Evolutionary conservation across 2,797 vertebrate species (phyloP), one percentile per base, ranked within the genome.

Genomic region (Cuniculus paca): DNA sequence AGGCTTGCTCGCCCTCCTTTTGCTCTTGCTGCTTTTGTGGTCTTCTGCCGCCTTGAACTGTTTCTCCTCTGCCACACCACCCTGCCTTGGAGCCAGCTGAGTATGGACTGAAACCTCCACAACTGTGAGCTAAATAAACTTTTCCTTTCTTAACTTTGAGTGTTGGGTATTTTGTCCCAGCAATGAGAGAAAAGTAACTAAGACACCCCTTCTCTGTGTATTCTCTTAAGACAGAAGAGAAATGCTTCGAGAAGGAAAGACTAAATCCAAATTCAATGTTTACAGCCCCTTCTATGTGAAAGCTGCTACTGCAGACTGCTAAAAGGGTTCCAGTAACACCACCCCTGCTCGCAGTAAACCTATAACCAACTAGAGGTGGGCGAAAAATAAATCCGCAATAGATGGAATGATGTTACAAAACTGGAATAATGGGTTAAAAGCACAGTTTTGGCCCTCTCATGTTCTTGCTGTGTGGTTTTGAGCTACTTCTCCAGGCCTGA

Each of bases 171-270:
- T 68, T 36, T 68, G 63, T 36, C 63, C 63, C 63, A 68, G n/a
- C 34, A 68, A 36, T 6, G 26, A 68, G 34, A n/a, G 34, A 36
- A 68, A 65, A 36, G 34, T 36, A 68, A 9, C n/a, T 6, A n/a
- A 65, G 63, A 17, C 34, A 68, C 63, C 4, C 34, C 74, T 3
- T 85, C 31, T 52, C 56, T 58, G 52, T 48, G 90, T 75, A 83
- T 45, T 86, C 39, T 52, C 85, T 12, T 58, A 56, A 90, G 70
- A 87, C 20, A 91, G 70, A 82, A 88, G 91, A 94, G 60, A 92
- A 83, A 91, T 2, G 31, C 50, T 17, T 58, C 6, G 68, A 92
- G 91, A 91, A 68, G 16, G 8, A 88, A 89, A 91, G 39, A 77
- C 36, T 84, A 63, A 79, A 63, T 56, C 60, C 84, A 95, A 77